phyloP scores from a whole-genome alignment of 2,113 vertebrate genomes.

The Euleptes europaea region DNA sequence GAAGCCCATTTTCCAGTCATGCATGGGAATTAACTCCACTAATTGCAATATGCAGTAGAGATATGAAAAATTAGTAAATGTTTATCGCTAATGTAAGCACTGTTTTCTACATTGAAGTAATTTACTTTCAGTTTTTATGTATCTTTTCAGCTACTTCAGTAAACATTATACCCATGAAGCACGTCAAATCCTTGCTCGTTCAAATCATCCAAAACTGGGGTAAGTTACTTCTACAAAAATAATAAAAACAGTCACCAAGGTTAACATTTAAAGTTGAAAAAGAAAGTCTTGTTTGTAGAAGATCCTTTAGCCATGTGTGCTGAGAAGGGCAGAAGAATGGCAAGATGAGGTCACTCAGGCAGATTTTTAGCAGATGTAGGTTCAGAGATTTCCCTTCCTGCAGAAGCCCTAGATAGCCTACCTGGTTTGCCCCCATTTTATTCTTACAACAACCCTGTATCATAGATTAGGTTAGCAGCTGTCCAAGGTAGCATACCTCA shows the following conservation, averaged over 20 bases:
- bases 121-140: not conserved
- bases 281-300: not conserved
- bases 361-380: too few relatives aligned
- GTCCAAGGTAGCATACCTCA: too few relatives aligned
- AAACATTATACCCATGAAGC: conserved; percentile 87
- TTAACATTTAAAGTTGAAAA: not conserved
- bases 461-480: too few relatives aligned
- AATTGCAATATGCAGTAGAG: not conserved
- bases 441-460: too few relatives aligned
- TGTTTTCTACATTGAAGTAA: not conserved
- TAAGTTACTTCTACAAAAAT: conserved; percentile 70
- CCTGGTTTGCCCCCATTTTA: too few relatives aligned
- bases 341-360: too few relatives aligned
- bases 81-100: not conserved
- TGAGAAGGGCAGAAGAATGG: too few relatives aligned
- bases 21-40: not conserved
- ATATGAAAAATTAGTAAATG: not conserved
- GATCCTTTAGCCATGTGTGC: not conserved
- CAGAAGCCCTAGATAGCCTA: too few relatives aligned
- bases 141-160: conserved; percentile 89
- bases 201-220: conserved; percentile 94
- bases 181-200: conserved; percentile 87
- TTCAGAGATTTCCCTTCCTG: too few relatives aligned
- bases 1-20: not conserved
- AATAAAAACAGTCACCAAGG: not conserved